Percentiles rank a stretch among this genome's conserved stretches.
These are phyloP conservation scores for Sylvietta virens DNA, from an alignment of 2,113 vertebrate species.

Conservation along the genomic window DNA sequence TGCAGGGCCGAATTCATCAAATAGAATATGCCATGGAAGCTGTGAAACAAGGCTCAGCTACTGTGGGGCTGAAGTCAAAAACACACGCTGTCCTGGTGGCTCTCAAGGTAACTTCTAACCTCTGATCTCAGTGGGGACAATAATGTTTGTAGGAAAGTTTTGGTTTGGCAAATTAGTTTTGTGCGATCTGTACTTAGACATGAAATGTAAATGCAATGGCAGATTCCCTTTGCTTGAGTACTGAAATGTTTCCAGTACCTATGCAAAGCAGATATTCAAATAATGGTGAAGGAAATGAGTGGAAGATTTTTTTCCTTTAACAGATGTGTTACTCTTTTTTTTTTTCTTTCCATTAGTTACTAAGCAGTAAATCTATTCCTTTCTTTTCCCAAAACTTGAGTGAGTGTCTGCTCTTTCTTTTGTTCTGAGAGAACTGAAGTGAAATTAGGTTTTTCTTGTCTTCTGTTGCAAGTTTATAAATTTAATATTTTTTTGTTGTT, in stretches of 20 bases:
- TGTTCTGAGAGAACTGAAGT: not conserved
- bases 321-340: not conserved
- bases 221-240: not conserved
- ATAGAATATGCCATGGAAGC: slow-evolving; percentile 99
- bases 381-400: not conserved
- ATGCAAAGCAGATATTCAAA: not conserved
- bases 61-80: slow-evolving; percentile 92
- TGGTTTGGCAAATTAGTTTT: not conserved
- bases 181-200: fast-evolving
- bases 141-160: not conserved
- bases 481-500: not conserved
- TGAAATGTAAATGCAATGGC: not conserved
- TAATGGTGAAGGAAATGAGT: not conserved
- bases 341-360: not conserved
- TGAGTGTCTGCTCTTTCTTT: not conserved
- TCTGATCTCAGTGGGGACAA: not conserved
- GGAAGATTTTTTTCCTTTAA: not conserved
- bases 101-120: slow-evolving; percentile 81
- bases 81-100: slow-evolving; percentile 92
- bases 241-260: not conserved
- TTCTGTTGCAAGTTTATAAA: not conserved
- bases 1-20: slow-evolving; percentile 92
- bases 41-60: slow-evolving; percentile 97
- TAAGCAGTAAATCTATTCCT: not conserved
- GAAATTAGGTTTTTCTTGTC: not conserved